These are phyloP conservation scores for Osmoderma eremita DNA, from an alignment of 2,888 invertebrate genomes.

Conservation along the genomic window DNA sequence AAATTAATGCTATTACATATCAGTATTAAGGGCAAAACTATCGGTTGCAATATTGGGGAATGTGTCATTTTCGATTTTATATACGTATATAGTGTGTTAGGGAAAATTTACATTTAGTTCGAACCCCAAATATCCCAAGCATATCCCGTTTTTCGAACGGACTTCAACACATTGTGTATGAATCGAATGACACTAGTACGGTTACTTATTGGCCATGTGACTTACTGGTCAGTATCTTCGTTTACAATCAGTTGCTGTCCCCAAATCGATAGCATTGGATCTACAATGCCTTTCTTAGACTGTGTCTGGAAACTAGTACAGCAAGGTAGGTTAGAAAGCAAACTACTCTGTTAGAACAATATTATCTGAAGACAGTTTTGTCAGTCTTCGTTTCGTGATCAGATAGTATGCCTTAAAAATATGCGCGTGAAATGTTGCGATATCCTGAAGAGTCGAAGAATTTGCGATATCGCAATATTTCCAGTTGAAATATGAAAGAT, in stretches of 20 bases:
- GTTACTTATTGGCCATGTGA: constrained; percentile 55
- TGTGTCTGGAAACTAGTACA: constrained; percentile 81
- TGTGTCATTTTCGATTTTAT: no score
- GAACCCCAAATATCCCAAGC: no score
- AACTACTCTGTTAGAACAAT: constrained; percentile 48
- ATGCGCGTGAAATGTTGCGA: constrained; percentile 1
- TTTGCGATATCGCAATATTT: neutral
- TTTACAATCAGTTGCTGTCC: constrained; percentile 97
- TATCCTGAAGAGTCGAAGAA: neutral
- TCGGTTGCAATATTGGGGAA: no score
- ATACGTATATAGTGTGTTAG: no score
- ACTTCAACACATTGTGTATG: neutral
- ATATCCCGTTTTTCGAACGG: no score
- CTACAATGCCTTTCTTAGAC: constrained; percentile 96
- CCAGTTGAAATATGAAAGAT: neutral
- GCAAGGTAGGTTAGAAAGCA: constrained; percentile 60
- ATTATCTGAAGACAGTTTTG: constrained; percentile 9
- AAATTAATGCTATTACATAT: neutral
- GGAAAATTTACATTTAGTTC: no score
- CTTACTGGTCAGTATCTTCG: constrained; percentile 98
- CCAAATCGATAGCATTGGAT: constrained; percentile 98
- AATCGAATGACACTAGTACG: constrained; percentile 7
- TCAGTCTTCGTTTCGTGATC: constrained; percentile 3
- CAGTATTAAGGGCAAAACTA: no score
- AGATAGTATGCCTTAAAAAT: neutral